Base-by-base conservation (phyloP, 2,797 vertebrate species). In the Malacoraja senta region DNA sequence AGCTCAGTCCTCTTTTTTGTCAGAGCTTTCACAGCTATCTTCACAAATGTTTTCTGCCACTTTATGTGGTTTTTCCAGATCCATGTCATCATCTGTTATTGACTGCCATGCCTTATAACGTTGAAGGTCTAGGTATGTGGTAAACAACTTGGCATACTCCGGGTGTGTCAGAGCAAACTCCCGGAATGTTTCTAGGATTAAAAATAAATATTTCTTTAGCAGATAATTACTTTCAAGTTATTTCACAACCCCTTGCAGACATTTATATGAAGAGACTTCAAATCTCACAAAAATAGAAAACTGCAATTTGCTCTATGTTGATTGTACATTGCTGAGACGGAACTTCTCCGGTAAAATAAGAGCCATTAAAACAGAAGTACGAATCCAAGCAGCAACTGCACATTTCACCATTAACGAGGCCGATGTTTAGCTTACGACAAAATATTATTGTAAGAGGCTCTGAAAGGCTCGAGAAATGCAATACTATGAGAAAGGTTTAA, bases 71-170 rank as follows among this genome's bases (percentile, higher is more conserved):
- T 95, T 68, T 83, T 2, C 93, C 21, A 96, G 95, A 78, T 94
- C 58, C 3, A 95, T 94, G 1, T 94, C 95, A 0, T 93, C 95
- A 0, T 95, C 95, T 68, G 96, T 97, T 90, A 94, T 29, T 90
- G 95, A 29, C 8, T 97, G 95, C 68, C 96, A 96, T 0, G 97
- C 96, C 83, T 99, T 98, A 95, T 97, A 97, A 0, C 98, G 96
- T 96, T 99, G 99, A 0, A 99, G 97, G 91, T 99, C 98, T 91
- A 99, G 95, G 95, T 99, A 99, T 0, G 98, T 98, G 77, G 98
- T 99, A 94, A 99, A 99, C 90, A 99, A 96, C 94, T 98, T 98
- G 93, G 98, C 98, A 10, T 99, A 99, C 94, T 98, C 98, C 0
- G 99, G 99, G 94, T 98, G 98, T 81, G 95, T 97, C 65, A 96